A percentile compares a stretch with the other conserved stretches of the same genome.
Evolutionary conservation across 2,113 vertebrate genomes (phyloP).

Genomic region (Alosa alosa): DNA sequence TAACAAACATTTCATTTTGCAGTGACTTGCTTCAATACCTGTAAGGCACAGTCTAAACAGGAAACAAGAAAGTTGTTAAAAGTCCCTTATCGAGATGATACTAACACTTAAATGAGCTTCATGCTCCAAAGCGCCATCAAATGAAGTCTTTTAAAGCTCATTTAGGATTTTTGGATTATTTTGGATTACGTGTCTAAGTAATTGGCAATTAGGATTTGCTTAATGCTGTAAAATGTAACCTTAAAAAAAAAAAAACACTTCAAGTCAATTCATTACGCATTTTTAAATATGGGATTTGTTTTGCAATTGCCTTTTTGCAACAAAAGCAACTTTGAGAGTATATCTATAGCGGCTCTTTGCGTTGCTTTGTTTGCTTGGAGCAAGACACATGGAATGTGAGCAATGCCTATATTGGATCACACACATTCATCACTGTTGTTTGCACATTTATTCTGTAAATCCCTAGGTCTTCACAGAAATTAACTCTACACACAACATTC

Average conservation of each 20-base stretch:
- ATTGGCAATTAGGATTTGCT: conserved; percentile 76
- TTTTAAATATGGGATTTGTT: too few species aligned
- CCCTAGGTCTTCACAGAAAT: not conserved
- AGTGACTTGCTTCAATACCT: conserved; percentile 16
- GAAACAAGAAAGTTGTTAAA: conserved; percentile 40
- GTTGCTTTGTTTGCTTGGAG: too few species aligned
- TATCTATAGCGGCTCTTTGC: too few species aligned
- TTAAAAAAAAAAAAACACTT: not conserved
- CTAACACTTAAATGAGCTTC: conserved; percentile 52
- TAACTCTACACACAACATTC: not conserved
- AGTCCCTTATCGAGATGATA: conserved; percentile 30
- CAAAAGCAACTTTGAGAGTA: not conserved
- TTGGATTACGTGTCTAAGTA: conserved; percentile 74
- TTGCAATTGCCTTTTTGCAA: not conserved
- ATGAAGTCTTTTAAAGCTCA: conserved; percentile 67
- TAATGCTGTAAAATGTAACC: conserved; percentile 67
- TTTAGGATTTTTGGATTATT: conserved; percentile 30
- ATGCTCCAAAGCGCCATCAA: conserved; percentile 70
- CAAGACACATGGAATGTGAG: too few species aligned
- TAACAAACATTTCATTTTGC: conserved; percentile 46
- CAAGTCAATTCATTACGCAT: not conserved
- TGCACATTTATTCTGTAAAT: not conserved
- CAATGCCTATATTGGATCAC: not conserved
- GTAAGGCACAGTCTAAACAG: not conserved
- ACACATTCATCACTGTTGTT: not conserved